These are phyloP conservation scores for Dinoponera quadriceps DNA, from an alignment of 1,140 invertebrate genomes.

Conservation along the genomic window DNA sequence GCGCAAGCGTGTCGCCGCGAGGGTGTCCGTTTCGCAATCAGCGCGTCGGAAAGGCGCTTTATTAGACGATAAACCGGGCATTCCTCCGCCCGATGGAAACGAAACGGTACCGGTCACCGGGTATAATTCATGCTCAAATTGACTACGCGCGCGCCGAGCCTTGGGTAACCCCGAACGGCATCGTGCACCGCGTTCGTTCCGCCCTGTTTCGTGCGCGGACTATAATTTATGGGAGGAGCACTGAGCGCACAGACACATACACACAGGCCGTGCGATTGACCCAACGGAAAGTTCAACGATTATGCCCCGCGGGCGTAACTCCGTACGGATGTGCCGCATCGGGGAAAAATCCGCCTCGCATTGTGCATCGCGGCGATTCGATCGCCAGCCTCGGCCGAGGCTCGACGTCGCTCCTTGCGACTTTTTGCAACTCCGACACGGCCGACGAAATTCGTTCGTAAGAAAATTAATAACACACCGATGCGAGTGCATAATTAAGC, in stretches of 20 bases:
- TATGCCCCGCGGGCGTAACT: constrained; percentile 36
- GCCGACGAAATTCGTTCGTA: too few relatives aligned
- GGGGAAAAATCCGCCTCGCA: constrained; percentile 29
- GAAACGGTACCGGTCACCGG: constrained; percentile 36
- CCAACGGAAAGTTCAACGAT: constrained; percentile 51
- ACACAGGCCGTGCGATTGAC: constrained; percentile 51
- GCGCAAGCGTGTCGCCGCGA: constrained; percentile 10
- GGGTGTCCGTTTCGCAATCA: constrained; percentile 25
- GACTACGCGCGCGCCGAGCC: constrained; percentile 33
- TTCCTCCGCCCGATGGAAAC: background rate
- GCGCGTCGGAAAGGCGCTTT: constrained; percentile 21
- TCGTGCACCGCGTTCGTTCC: constrained; percentile 49
- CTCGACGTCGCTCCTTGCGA: constrained; percentile 9
- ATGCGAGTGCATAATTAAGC: too few relatives aligned
- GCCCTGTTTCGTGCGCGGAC: constrained; percentile 54
- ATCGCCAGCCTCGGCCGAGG: constrained; percentile 17
- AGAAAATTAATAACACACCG: too few relatives aligned
- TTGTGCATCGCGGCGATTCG: constrained; percentile 18
- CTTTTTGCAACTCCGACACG: constrained; percentile 1
- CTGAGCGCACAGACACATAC: constrained; percentile 12
- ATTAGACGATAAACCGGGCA: constrained; percentile 40
- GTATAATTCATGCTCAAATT: constrained; percentile 58
- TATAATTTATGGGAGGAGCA: constrained; percentile 61
- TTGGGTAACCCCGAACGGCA: constrained; percentile 43
- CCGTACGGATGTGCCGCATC: constrained; percentile 22